Conservation (phyloP, 2,888 invertebrate genomes). For the Spisula solida region DNA sequence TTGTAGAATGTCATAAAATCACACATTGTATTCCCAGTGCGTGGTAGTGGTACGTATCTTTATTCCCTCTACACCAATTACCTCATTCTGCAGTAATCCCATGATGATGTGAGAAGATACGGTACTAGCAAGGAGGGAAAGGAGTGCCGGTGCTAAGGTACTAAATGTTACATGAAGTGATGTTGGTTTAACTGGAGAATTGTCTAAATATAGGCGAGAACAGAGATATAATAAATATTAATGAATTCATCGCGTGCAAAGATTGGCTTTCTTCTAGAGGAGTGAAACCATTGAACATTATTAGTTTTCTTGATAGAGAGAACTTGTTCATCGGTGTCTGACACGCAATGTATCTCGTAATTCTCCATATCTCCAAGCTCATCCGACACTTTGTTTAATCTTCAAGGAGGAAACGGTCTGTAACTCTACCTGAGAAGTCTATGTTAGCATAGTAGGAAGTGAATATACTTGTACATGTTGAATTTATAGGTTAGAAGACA, state of each 20-base stretch:
- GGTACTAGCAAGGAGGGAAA: no score
- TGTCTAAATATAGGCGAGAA: conserved; percentile 14
- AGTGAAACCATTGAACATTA: conserved; percentile 54
- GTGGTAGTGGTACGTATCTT: background rate
- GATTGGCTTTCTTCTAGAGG: conserved; percentile 32
- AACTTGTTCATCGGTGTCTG: background rate
- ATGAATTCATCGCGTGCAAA: conserved; percentile 65
- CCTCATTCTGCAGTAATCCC: background rate
- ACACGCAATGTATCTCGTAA: conserved; percentile 35
- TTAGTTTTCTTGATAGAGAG: conserved; percentile 50
- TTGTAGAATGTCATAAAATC: conserved; percentile 9
- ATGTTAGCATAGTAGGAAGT: background rate
- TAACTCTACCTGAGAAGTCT: background rate
- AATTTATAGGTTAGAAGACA: no score
- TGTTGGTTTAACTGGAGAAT: background rate
- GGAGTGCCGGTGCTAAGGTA: background rate
- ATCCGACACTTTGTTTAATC: background rate
- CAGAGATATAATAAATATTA: conserved; percentile 57
- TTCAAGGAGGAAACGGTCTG: background rate
- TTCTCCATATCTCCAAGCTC: background rate
- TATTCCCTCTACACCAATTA: background rate
- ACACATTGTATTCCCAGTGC: background rate
- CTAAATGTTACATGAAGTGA: background rate
- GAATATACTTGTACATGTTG: no score
- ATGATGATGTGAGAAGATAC: background rate